Conservation (phyloP, 2,797 vertebrate genomes). For the Liparis tanakae region DNA sequence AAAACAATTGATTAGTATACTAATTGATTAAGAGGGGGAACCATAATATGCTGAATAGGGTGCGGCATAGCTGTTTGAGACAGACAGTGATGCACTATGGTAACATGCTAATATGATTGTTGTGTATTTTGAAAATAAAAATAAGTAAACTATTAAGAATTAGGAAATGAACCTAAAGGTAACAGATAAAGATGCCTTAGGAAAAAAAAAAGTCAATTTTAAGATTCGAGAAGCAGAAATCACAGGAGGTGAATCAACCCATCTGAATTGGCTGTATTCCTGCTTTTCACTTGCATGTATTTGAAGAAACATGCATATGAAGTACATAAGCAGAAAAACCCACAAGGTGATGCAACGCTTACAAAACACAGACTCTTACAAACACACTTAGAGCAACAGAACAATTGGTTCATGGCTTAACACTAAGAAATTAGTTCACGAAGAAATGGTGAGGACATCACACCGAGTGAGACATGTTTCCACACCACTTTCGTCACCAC, state of each 20-base stretch:
- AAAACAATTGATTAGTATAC: too few species aligned
- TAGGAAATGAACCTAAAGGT: background rate
- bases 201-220: background rate
- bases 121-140: too few species aligned
- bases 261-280: constrained; percentile 28
- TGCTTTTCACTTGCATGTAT: constrained; percentile 30
- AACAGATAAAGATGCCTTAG: background rate
- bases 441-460: constrained; percentile 36
- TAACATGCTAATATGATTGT: background rate
- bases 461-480: constrained; percentile 40
- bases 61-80: too few species aligned
- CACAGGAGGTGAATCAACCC: constrained; percentile 36
- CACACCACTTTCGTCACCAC: constrained; percentile 27
- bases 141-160: background rate
- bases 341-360: constrained; percentile 27
- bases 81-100: background rate
- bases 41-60: too few species aligned
- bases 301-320: constrained; percentile 11
- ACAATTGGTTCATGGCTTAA: background rate
- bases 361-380: constrained; percentile 31
- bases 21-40: too few species aligned
- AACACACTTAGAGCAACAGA: constrained; percentile 12
- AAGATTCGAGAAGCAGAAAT: constrained; percentile 7
- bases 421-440: constrained; percentile 11
- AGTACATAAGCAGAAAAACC: constrained; percentile 15